phyloP scores from a whole-genome alignment of 2,113 vertebrate genomes.

The Lipophrys pholis region DNA sequence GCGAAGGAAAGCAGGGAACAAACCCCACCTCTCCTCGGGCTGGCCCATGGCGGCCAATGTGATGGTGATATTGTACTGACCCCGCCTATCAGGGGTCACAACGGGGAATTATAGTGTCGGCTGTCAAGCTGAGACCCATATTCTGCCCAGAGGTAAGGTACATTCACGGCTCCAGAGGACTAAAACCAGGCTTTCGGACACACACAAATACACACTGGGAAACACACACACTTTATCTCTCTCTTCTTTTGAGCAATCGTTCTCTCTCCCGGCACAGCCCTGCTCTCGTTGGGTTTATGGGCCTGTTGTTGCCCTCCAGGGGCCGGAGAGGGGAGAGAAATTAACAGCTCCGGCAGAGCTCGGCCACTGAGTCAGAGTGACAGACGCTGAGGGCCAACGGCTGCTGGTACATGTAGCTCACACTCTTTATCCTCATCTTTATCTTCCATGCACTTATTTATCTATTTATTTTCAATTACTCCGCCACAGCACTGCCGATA shows the following conservation, averaged over 20 bases:
- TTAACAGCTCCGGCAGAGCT: conserved; percentile 46
- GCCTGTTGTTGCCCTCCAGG: conserved; percentile 70
- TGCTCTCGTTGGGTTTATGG: conserved; percentile 41
- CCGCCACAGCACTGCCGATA: neutral
- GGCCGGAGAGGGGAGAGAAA: conserved; percentile 52
- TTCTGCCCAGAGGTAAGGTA: conserved; percentile 66
- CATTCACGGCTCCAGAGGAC: conserved; percentile 54
- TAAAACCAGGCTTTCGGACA: conserved; percentile 19
- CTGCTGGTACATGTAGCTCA: conserved; percentile 37
- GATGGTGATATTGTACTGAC: conserved; percentile 75
- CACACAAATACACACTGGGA: neutral
- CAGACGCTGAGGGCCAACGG: conserved; percentile 59
- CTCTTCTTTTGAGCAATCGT: conserved; percentile 4
- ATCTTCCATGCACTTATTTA: too few species aligned
- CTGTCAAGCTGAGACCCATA: conserved; percentile 73
- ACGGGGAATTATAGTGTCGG: conserved; percentile 68
- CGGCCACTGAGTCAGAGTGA: conserved; percentile 66
- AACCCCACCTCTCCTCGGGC: conserved; percentile 54
- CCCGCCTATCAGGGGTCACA: conserved; percentile 72
- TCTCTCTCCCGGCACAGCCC: conserved; percentile 24
- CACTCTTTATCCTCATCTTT: neutral
- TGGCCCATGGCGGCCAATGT: conserved; percentile 59
- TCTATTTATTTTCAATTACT: too few species aligned
- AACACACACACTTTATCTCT: neutral
- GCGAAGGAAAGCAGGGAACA: conserved; percentile 33